A percentile compares a stretch with the other conserved stretches of the same genome.
Conservation (phyloP, 1,140 invertebrate genomes). For the Drosophila dunni region DNA sequence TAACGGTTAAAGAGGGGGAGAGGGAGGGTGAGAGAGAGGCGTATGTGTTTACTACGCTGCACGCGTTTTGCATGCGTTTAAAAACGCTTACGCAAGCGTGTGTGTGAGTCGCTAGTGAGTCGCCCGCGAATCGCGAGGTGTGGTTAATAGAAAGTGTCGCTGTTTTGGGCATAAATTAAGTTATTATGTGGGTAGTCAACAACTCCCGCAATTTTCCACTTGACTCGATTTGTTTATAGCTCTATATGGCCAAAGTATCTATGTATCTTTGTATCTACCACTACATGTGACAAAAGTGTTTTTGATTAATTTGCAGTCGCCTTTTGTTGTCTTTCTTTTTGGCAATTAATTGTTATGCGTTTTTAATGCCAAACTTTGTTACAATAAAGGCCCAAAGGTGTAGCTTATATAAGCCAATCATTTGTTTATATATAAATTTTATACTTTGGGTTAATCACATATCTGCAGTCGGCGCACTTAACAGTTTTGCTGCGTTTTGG, state of each 20-base stretch:
- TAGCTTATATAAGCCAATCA: constrained; percentile 59
- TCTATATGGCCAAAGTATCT: background rate
- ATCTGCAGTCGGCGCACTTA: constrained; percentile 65
- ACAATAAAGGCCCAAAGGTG: constrained; percentile 32
- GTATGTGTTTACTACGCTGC: constrained; percentile 35
- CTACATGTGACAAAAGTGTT: constrained; percentile 6
- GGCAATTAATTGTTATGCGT: constrained; percentile 74
- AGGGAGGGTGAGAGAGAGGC: background rate
- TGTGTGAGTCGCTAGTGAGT: constrained; percentile 22
- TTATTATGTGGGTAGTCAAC: constrained; percentile 23
- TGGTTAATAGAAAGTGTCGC: constrained; percentile 68
- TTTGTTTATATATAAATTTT: constrained; percentile 7
- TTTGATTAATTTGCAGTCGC: constrained; percentile 69
- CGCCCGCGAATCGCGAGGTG: constrained; percentile 25
- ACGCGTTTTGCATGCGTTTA: constrained; percentile 79
- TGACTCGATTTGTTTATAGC: constrained; percentile 12
- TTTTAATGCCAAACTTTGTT: constrained; percentile 62
- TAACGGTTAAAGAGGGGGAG: constrained; percentile 27
- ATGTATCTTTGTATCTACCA: background rate
- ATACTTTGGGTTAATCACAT: constrained; percentile 59
- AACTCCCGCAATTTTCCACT: constrained; percentile 38
- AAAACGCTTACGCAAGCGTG: constrained; percentile 63
- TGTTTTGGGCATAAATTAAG: constrained; percentile 74
- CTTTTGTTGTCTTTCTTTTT: constrained; percentile 42
- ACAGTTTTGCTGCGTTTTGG: constrained; percentile 66